Conservation (phyloP, 2,888 invertebrate genomes). For the Coronaproctus castanopsis region DNA sequence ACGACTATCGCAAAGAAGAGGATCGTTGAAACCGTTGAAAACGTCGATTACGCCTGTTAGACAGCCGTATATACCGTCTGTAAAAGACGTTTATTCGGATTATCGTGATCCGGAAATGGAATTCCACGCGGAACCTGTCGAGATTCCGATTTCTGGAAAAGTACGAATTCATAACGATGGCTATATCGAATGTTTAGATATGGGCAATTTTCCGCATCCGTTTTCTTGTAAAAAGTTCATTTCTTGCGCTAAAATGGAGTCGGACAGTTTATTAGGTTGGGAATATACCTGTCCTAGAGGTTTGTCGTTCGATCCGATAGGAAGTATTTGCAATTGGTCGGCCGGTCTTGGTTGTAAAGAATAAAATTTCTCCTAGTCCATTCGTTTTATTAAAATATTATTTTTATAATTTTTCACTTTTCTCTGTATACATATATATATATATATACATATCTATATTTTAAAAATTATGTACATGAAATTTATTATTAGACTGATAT, state of each 20-base stretch:
- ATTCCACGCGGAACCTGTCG: slow-evolving; percentile 21
- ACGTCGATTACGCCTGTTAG: slow-evolving; percentile 20
- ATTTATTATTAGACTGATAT: too few relatives aligned
- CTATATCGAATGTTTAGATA: slow-evolving; percentile 62
- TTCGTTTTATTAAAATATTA: not conserved
- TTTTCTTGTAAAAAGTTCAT: slow-evolving; percentile 78
- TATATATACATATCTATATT: too few relatives aligned
- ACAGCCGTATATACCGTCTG: slow-evolving; percentile 26
- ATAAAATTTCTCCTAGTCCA: slow-evolving; percentile 16
- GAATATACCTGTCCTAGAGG: slow-evolving; percentile 74
- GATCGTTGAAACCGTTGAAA: not conserved
- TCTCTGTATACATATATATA: too few relatives aligned
- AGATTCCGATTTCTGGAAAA: slow-evolving; percentile 24
- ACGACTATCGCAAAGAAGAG: not conserved
- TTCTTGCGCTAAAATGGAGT: slow-evolving; percentile 66
- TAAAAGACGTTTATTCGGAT: slow-evolving; percentile 14
- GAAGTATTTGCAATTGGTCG: slow-evolving; percentile 79
- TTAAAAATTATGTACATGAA: too few relatives aligned
- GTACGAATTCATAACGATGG: slow-evolving; percentile 44
- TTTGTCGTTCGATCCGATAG: slow-evolving; percentile 70
- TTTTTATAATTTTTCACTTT: too few relatives aligned
- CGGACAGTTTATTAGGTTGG: slow-evolving; percentile 60
- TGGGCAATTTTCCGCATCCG: slow-evolving; percentile 81
- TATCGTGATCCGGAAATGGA: slow-evolving; percentile 18
- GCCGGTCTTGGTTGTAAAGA: slow-evolving; percentile 59